Evolutionary conservation across 2,888 invertebrate genomes (phyloP).

Genomic region (Pachycephus smyrnensis): DNA sequence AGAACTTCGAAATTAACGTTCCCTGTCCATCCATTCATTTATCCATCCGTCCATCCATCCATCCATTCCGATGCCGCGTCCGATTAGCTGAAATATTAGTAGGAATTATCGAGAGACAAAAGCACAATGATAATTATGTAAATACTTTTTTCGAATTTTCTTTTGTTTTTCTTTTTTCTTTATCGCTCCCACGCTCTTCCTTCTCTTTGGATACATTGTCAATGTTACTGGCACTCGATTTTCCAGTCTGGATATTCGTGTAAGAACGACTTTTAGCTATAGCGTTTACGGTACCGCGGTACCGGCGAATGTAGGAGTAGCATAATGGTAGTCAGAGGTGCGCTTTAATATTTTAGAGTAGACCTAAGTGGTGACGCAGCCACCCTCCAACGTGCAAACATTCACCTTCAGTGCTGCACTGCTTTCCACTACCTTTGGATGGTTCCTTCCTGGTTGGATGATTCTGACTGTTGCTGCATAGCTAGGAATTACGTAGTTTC

Average conservation of each 20-base stretch:
- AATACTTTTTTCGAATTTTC: neutral
- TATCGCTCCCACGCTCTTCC: neutral
- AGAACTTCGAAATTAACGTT: neutral
- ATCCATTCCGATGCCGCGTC: constrained; percentile 43
- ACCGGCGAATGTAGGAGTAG: neutral
- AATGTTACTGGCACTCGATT: neutral
- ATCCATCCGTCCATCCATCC: constrained; percentile 18
- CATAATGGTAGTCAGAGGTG: constrained; percentile 5
- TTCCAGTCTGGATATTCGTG: neutral
- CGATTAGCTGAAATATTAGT: constrained; percentile 32
- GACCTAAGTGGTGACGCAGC: constrained; percentile 29
- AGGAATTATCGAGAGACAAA: neutral
- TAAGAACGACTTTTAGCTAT: neutral
- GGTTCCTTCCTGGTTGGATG: neutral
- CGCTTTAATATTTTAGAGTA: constrained; percentile 20
- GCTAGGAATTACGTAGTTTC: neutral
- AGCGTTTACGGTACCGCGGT: neutral
- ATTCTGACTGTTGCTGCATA: neutral
- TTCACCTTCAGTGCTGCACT: constrained; percentile 3
- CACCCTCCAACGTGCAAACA: constrained; percentile 28
- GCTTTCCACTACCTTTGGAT: neutral
- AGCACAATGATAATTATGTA: neutral
- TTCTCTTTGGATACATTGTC: neutral
- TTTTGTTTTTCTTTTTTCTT: neutral
- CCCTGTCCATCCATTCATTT: neutral